Percentiles rank a stretch among this genome's conserved stretches.
Conservation (phyloP, 2,113 vertebrate genomes). For the Falco punctatus region DNA sequence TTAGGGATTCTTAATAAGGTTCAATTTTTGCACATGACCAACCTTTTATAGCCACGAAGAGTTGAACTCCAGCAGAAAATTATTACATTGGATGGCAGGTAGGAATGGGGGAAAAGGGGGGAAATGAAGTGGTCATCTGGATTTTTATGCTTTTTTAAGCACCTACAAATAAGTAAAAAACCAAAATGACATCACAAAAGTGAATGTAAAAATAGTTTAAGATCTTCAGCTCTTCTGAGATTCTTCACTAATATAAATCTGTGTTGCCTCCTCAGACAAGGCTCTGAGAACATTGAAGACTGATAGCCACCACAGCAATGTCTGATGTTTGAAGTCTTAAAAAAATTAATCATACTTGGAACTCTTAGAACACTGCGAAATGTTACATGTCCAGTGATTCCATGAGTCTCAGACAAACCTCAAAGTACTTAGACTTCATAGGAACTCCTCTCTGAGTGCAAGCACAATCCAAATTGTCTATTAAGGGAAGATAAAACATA, state of each 20-base stretch:
- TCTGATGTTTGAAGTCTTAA: not conserved
- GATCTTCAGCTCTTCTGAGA: not conserved
- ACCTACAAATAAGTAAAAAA: not conserved
- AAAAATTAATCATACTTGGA: not conserved
- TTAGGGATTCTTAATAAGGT: not conserved
- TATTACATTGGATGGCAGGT: not conserved
- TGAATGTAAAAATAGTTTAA: not conserved
- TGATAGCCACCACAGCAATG: not conserved
- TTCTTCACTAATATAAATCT: not conserved
- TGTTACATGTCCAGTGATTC: not conserved
- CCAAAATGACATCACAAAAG: not conserved
- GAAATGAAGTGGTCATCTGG: not conserved
- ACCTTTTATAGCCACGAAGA: not conserved
- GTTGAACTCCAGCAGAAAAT: not conserved
- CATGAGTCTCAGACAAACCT: not conserved
- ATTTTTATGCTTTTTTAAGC: not conserved
- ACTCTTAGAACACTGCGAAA: not conserved
- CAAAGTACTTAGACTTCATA: not conserved
- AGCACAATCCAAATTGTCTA: not conserved
- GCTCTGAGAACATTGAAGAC: not conserved
- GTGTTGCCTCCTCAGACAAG: not conserved
- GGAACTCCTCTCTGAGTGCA: not conserved
- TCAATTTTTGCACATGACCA: rapidly evolving
- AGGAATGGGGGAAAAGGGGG: not conserved
- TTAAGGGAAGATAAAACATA: not conserved